Percentiles rank a stretch among this genome's conserved stretches.
phyloP scores from a whole-genome alignment of 2,113 vertebrate species.

The Phylloscopus trochiloides region DNA sequence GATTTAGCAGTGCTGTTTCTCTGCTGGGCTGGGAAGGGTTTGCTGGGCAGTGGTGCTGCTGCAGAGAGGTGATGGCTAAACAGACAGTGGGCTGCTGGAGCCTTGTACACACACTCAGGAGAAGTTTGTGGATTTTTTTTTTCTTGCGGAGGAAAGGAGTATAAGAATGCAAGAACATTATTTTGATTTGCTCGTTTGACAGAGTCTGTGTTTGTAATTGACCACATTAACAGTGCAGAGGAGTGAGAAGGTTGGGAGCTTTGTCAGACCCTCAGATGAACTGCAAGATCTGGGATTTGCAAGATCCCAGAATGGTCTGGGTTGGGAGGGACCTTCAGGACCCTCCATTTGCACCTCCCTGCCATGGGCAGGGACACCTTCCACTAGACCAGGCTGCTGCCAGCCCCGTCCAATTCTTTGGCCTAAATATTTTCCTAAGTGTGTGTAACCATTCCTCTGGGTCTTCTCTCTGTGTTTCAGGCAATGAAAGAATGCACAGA shows the following conservation, averaged over 20 bases:
- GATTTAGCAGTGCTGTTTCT: neutral
- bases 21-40: neutral
- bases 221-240: neutral
- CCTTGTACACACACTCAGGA: rapidly evolving
- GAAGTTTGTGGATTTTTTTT: neutral
- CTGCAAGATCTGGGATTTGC: neutral
- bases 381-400: neutral
- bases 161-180: neutral
- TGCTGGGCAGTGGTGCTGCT: neutral
- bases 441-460: neutral
- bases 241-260: neutral
- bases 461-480: neutral
- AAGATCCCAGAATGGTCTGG: neutral
- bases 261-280: neutral
- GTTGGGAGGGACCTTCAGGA: neutral
- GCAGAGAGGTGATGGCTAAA: neutral
- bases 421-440: neutral
- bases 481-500: neutral
- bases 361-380: neutral
- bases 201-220: neutral
- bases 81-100: neutral
- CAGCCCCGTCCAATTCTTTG: rapidly evolving
- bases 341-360: neutral
- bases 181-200: neutral
- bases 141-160: neutral